Base-by-base conservation (phyloP, 2,888 invertebrate genomes). In the Lasius platythorax region DNA sequence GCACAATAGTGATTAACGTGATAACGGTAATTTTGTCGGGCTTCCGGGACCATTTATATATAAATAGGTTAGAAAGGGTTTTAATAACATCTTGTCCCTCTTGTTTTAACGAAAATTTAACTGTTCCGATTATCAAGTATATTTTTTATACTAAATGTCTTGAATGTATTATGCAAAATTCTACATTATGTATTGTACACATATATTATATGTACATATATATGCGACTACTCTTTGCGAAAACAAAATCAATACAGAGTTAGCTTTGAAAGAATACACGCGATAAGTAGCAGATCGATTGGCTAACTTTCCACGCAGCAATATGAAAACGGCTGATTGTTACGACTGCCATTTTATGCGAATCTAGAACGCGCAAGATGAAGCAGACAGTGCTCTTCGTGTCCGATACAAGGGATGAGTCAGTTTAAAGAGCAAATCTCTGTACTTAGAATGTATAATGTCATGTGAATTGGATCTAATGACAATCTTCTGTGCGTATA, bases 401-500 rank as follows among this genome's bases (percentile, higher is more conserved):
- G 83, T 61, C n/a, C 61, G 56, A 78, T 70, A 79, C 68, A 82
- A 63, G 64, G 58, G 67, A 85, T 87, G 87, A 87, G 79, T 87
- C 85, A 83, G n/a, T 63, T 87, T 83, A 74, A 73, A 66, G 84
- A 84, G 78, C 78, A 84, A 86, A 87, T 86, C 70, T 86, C 66
- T 53, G 83, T 78, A 82, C 82, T 63, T 78, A 15, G 33, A 50
- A 61, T 50, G 50, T 86, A 84, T 86, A 84, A 88, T 81, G 79
- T 78, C 79, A 15, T 53, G 43, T 66, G 82, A 81, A 86, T 88
- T 88, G 78, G 33, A 40, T 75, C 15, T 88, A 88, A 88, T 86
- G 78, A 83, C 23, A 68, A 79, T 81, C 53, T 73, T 46, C n/a
- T 56, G 37, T 18, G 33, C 64, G 64, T 30, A 18, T 66, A 66